These are phyloP conservation scores for Gasterosteus nipponicus DNA, from an alignment of 2,113 vertebrate species.

Conservation along the genomic window DNA sequence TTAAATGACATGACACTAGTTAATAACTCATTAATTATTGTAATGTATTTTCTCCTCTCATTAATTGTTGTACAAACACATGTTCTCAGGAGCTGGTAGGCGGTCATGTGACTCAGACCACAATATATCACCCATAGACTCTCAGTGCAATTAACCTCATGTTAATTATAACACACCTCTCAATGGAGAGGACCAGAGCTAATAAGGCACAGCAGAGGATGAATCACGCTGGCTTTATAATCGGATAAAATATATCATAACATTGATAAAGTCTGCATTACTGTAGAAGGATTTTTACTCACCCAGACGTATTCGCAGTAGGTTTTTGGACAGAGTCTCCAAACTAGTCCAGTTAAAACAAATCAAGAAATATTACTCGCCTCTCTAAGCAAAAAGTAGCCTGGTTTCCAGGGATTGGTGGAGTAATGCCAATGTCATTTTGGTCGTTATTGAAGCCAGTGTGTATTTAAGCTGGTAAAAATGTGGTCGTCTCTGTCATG, in stretches of 20 bases:
- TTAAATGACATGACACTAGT: slow-evolving; percentile 32
- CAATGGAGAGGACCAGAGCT: slow-evolving; percentile 46
- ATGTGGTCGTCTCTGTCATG: not conserved
- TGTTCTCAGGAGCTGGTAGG: slow-evolving; percentile 3
- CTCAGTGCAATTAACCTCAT: slow-evolving; percentile 64
- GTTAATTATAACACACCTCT: slow-evolving; percentile 61
- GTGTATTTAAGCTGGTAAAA: slow-evolving; percentile 3
- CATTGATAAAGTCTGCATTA: not conserved
- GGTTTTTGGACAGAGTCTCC: not conserved
- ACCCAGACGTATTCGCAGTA: not conserved
- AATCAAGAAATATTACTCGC: no score
- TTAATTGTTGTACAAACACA: slow-evolving; percentile 34
- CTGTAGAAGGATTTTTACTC: not conserved
- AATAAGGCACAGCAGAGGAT: slow-evolving; percentile 16
- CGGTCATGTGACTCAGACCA: slow-evolving; percentile 18
- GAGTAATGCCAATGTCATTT: slow-evolving; percentile 29
- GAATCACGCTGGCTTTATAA: slow-evolving; percentile 17
- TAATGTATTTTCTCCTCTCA: slow-evolving; percentile 31
- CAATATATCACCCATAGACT: slow-evolving; percentile 16
- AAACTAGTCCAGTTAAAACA: no score
- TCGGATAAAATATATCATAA: slow-evolving; percentile 8
- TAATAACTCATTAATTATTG: slow-evolving; percentile 28
- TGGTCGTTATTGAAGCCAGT: slow-evolving; percentile 21
- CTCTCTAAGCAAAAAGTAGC: no score
- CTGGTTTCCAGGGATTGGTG: not conserved